Conservation (phyloP, 2,888 invertebrate genomes). For the Belgica antarctica region DNA sequence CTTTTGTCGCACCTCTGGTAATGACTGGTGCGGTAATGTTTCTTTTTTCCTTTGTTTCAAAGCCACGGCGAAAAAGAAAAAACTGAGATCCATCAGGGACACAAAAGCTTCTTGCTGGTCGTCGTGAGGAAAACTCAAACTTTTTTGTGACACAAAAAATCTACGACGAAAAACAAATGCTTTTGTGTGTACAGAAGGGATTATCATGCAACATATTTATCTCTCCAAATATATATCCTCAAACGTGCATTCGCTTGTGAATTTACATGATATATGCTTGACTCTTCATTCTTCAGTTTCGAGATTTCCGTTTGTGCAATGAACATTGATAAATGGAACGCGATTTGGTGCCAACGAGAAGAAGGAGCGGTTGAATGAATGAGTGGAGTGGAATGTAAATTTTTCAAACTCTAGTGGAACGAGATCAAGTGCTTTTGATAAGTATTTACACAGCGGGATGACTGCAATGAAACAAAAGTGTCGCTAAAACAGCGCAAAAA, state of each 20-base stretch:
- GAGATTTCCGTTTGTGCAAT: conserved; percentile 1
- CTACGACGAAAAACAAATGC: conserved; percentile 1
- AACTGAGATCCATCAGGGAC: too few species aligned
- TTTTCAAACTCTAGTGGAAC: background rate
- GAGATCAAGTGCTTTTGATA: conserved; percentile 4
- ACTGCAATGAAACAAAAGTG: background rate
- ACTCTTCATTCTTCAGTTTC: background rate
- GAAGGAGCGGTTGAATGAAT: background rate
- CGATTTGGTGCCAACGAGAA: background rate
- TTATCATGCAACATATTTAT: conserved; percentile 1
- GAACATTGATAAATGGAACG: conserved; percentile 22
- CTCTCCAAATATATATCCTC: background rate
- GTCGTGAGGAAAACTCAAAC: conserved; percentile 15
- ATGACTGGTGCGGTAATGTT: background rate
- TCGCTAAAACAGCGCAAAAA: background rate
- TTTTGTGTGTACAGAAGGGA: conserved; percentile 17
- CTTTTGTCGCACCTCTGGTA: background rate
- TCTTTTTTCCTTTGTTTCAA: too few species aligned
- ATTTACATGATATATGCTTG: conserved; percentile 8
- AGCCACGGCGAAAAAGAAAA: background rate
- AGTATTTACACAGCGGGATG: too few species aligned
- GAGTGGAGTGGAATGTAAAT: conserved; percentile 8
- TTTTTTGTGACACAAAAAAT: background rate
- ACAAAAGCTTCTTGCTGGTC: background rate
- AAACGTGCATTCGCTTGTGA: background rate